These are phyloP conservation scores for Nemapogon koenigi DNA, from an alignment of 2,888 invertebrate species.

Conservation along the genomic window DNA sequence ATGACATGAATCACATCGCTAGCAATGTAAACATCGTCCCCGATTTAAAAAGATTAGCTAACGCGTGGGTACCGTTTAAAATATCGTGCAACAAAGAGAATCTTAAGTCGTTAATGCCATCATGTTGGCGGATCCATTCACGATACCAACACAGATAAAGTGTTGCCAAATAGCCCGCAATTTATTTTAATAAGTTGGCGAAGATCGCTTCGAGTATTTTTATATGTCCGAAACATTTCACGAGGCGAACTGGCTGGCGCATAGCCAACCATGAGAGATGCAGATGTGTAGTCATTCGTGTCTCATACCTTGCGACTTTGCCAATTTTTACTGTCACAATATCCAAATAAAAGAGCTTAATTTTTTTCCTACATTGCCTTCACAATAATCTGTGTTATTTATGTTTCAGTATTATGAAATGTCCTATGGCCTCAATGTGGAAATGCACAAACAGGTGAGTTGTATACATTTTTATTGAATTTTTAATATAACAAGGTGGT, in stretches of 20 bases:
- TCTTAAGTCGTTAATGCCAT: too few species aligned
- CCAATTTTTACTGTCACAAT: slow-evolving; percentile 49
- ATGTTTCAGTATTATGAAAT: slow-evolving; percentile 96
- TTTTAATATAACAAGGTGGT: slow-evolving; percentile 5
- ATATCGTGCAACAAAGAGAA: not conserved
- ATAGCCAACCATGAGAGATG: slow-evolving; percentile 28
- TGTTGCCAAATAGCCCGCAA: slow-evolving; percentile 64
- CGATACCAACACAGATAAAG: slow-evolving; percentile 63
- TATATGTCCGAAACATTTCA: slow-evolving; percentile 63
- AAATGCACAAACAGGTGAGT: slow-evolving; percentile 96
- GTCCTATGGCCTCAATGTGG: slow-evolving; percentile 96
- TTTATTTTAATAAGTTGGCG: slow-evolving; percentile 62
- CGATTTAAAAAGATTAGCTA: too few species aligned
- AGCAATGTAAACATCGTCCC: too few species aligned
- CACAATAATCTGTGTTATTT: slow-evolving; percentile 42
- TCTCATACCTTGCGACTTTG: slow-evolving; percentile 56
- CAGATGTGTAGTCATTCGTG: slow-evolving; percentile 60
- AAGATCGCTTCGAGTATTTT: slow-evolving; percentile 59
- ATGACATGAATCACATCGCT: too few species aligned
- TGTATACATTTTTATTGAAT: slow-evolving; percentile 14
- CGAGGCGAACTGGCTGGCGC: slow-evolving; percentile 39
- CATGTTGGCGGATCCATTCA: slow-evolving; percentile 38
- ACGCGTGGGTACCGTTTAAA: too few species aligned
- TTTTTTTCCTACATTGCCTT: slow-evolving; percentile 18
- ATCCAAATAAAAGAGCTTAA: not conserved